Evolutionary conservation across 53 echinoderm and acorn worm species (phyloP), one percentile per base, ranked within the genome.

Genomic region (Temnopleurus reevesii): DNA sequence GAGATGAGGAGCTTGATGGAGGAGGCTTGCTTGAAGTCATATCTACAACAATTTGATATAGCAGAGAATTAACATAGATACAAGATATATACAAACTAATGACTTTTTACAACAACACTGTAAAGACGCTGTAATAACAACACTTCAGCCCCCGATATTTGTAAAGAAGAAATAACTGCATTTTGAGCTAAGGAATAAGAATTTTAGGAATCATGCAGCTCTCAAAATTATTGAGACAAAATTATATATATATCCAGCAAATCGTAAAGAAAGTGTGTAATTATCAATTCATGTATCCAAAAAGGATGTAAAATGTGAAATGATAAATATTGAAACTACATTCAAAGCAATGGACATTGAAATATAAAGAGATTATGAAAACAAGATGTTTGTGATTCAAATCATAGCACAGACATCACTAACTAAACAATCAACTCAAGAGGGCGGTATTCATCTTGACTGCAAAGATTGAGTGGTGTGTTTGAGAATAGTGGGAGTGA

Each of bases 361-460:
- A 79, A 29, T 49, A 29, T 47, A 8, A 25, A 79, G 25, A 77
- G 5, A 45, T 47, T 6, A 49, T 79, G 45, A 28, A 65, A 79
- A 79, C 25, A 46, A 79, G 46, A 49, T 51, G 28, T 28, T 19
- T 29, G 25, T 13, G 35, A 65, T 26, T 28, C 29, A 79, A 41
- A 79, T n/a, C 26, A 79, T 28, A 47, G 13, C n/a, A n/a, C n/a
- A 24, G 76, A 76, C 45, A 46, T 4, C 59, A 79, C 49, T 55
- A 51, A 49, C 83, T 51, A 23, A 28, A 28, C 83, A 83, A 31
- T 29, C 1, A 55, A 83, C 83, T 15, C 54, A 54, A 83, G 83
- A 83, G 83, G 83, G 83, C 83, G 55, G 83, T 25, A 18, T 54
- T 55, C 4, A 79, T 1, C 28, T 79, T 79, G 71, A 71, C 41